phyloP scores from a whole-genome alignment of 2,888 invertebrate species.

The Pseudanteris insignis region DNA sequence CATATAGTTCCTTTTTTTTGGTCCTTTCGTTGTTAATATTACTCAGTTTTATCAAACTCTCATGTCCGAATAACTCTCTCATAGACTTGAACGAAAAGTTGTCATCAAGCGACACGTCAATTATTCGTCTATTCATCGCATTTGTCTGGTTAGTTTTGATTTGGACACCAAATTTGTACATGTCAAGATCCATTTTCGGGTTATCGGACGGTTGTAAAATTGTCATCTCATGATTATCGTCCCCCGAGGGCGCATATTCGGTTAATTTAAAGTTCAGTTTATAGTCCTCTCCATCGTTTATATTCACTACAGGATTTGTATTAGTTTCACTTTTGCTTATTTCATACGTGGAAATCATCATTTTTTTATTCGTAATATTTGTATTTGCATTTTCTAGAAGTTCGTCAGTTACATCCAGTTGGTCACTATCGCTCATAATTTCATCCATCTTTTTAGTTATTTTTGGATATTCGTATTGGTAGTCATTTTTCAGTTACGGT shows the following conservation, averaged over 20 bases:
- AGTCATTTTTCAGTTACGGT: slow-evolving; percentile 1
- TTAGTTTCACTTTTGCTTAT: slow-evolving; percentile 10
- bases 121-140: too few species aligned
- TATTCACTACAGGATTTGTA: background rate
- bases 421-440: background rate
- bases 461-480: slow-evolving; percentile 2
- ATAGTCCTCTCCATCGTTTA: background rate
- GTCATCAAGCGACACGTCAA: too few species aligned
- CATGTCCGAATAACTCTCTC: too few species aligned
- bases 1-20: too few species aligned
- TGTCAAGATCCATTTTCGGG: too few species aligned
- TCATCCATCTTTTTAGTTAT: slow-evolving; percentile 23
- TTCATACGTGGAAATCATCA: slow-evolving; percentile 12
- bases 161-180: too few species aligned
- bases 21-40: too few species aligned
- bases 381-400: slow-evolving; percentile 17
- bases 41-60: too few species aligned
- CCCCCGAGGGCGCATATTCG: slow-evolving; percentile 3
- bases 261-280: slow-evolving; percentile 5
- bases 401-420: slow-evolving; percentile 1
- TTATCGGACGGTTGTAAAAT: too few species aligned
- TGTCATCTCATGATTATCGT: too few species aligned
- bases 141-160: too few species aligned
- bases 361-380: slow-evolving; percentile 18
- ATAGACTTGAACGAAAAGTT: too few species aligned